Evolutionary conservation across 2,113 vertebrate genomes (phyloP).

Genomic region (Phoxinus phoxinus): DNA sequence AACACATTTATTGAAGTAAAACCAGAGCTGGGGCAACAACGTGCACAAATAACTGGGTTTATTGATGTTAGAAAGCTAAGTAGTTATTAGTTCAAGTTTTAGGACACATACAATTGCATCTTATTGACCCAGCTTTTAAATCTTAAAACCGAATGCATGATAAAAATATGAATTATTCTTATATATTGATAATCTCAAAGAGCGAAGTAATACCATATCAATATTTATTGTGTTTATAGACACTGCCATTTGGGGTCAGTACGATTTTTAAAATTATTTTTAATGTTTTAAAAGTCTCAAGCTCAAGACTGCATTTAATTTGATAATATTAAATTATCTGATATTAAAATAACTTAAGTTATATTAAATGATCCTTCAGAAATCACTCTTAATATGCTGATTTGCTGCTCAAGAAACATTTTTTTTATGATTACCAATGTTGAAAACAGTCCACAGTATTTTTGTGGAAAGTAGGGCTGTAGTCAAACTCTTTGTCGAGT

Average conservation of each 20-base stretch:
- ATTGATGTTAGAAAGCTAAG: slow-evolving; percentile 21
- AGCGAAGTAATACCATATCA: background rate
- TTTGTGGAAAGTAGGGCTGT: too few relatives aligned
- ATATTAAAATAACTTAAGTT: too few relatives aligned
- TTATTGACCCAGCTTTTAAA: background rate
- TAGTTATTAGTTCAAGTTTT: background rate
- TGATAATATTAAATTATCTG: too few relatives aligned
- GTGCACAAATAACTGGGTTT: slow-evolving; percentile 66
- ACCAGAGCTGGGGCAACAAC: slow-evolving; percentile 52
- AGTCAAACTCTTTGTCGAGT: too few relatives aligned
- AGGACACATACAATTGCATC: slow-evolving; percentile 14
- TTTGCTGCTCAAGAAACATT: background rate
- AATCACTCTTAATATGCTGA: background rate
- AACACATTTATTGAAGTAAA: slow-evolving; percentile 24
- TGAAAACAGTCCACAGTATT: background rate
- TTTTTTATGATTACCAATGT: background rate
- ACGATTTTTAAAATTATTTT: background rate
- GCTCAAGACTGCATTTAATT: background rate
- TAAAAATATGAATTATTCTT: background rate
- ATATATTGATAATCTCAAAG: background rate
- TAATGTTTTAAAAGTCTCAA: too few relatives aligned
- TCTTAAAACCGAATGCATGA: background rate
- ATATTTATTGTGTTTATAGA: background rate
- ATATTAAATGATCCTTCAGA: background rate
- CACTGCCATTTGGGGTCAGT: background rate